Evolutionary conservation across 2,797 vertebrate species (phyloP).

Genomic region (Bovichtus variegatus): DNA sequence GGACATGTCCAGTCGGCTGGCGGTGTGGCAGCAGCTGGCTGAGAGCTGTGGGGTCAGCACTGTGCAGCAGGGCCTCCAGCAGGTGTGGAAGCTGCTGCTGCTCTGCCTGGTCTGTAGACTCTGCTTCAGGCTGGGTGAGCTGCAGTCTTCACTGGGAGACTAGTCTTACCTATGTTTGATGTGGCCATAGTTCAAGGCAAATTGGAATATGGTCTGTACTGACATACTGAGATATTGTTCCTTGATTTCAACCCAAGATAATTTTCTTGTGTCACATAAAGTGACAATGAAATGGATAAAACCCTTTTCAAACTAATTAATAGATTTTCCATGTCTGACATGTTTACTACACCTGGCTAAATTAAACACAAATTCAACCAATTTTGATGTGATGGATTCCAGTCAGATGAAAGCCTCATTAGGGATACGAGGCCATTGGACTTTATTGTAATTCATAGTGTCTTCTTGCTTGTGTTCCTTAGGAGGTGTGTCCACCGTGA

Average conservation of each 20-base stretch:
- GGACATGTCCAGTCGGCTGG: slow-evolving; percentile 84
- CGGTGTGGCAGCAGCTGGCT: slow-evolving; percentile 89
- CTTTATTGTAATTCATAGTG: background rate
- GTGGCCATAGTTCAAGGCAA: background rate
- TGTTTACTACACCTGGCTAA: background rate
- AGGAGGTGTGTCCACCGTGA: slow-evolving; percentile 79
- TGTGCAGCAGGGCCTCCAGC: slow-evolving; percentile 90
- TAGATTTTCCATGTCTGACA: background rate
- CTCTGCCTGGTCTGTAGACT: slow-evolving; percentile 90
- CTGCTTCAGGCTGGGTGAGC: slow-evolving; percentile 90
- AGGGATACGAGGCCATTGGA: background rate
- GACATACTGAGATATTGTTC: background rate
- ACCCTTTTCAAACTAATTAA: no score
- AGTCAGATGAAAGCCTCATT: no score
- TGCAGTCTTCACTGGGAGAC: background rate
- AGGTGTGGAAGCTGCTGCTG: slow-evolving; percentile 91
- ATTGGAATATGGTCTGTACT: background rate
- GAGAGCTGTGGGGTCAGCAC: slow-evolving; percentile 89
- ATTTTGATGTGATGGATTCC: no score
- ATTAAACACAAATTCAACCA: background rate
- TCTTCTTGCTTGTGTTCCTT: slow-evolving; percentile 3
- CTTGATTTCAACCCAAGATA: background rate
- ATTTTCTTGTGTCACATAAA: background rate
- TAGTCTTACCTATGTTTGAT: background rate
- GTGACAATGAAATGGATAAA: background rate